phyloP scores from a whole-genome alignment of 1,140 invertebrate species.

The Drosophila arizonae region DNA sequence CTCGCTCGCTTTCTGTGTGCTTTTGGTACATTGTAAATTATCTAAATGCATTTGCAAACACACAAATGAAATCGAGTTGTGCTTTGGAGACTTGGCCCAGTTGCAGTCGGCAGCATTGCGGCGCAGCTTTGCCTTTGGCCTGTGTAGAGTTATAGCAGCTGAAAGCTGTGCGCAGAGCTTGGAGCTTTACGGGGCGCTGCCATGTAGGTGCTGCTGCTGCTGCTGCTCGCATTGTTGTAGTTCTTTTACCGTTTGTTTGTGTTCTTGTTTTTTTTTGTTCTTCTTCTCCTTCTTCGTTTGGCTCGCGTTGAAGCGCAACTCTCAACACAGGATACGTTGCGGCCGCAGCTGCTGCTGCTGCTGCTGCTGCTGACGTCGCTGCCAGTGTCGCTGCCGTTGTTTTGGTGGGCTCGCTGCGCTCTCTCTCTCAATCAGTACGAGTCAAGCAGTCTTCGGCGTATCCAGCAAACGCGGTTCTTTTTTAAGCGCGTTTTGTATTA shows the following conservation, averaged over 20 bases:
- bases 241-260: conserved; percentile 41
- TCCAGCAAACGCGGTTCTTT: conserved; percentile 83
- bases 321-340: conserved; percentile 65
- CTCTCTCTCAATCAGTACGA: conserved; percentile 76
- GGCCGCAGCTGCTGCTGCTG: conserved; percentile 18
- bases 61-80: conserved; percentile 41
- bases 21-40: conserved; percentile 23
- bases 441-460: conserved; percentile 82
- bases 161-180: conserved; percentile 23
- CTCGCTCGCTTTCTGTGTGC: background rate
- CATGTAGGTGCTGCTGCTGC: conserved; percentile 20
- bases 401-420: conserved; percentile 48
- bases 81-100: conserved; percentile 49
- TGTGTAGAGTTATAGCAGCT: conserved; percentile 31
- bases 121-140: conserved; percentile 2
- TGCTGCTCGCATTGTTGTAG: conserved; percentile 15
- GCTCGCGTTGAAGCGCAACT: conserved; percentile 40
- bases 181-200: conserved; percentile 14
- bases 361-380: conserved; percentile 7
- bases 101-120: conserved; percentile 37
- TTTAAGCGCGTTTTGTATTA: conserved; percentile 83
- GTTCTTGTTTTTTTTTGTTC: conserved; percentile 34
- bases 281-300: conserved; percentile 12
- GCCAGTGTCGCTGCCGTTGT: conserved; percentile 14
- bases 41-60: conserved; percentile 37